Conservation (phyloP, 2,888 invertebrate genomes). For the Autographa pulchrina region DNA sequence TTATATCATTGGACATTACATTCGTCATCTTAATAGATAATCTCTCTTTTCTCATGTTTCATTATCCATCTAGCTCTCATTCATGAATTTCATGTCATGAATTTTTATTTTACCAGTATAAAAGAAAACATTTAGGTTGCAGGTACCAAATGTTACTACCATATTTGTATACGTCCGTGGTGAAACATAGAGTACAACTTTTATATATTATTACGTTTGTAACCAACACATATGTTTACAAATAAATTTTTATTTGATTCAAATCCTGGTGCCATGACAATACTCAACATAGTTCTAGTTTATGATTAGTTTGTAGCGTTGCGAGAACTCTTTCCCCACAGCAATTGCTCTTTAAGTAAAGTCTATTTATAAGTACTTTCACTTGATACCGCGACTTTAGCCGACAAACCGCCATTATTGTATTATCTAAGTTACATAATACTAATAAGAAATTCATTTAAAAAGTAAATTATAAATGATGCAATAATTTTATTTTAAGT, state of each 20-base stretch:
- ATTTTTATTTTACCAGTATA: too few relatives aligned
- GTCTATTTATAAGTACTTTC: slow-evolving; percentile 41
- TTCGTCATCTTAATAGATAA: too few relatives aligned
- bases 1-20: background rate
- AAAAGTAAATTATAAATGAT: background rate
- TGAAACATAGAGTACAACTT: too few relatives aligned
- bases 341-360: slow-evolving; percentile 26
- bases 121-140: too few relatives aligned
- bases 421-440: background rate
- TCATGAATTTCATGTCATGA: too few relatives aligned
- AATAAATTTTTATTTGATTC: too few relatives aligned
- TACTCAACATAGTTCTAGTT: slow-evolving; percentile 19
- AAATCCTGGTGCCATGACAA: background rate
- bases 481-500: background rate
- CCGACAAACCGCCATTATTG: slow-evolving; percentile 8
- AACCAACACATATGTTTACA: too few relatives aligned
- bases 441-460: background rate
- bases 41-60: too few relatives aligned
- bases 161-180: too few relatives aligned
- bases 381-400: slow-evolving; percentile 30
- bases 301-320: slow-evolving; percentile 6
- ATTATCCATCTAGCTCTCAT: too few relatives aligned
- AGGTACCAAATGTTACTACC: too few relatives aligned
- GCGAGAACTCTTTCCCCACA: slow-evolving; percentile 27
- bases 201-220: too few relatives aligned